Percentiles rank a stretch among this genome's conserved stretches.
Conservation (phyloP, 2,888 invertebrate species). For the Actias luna region DNA sequence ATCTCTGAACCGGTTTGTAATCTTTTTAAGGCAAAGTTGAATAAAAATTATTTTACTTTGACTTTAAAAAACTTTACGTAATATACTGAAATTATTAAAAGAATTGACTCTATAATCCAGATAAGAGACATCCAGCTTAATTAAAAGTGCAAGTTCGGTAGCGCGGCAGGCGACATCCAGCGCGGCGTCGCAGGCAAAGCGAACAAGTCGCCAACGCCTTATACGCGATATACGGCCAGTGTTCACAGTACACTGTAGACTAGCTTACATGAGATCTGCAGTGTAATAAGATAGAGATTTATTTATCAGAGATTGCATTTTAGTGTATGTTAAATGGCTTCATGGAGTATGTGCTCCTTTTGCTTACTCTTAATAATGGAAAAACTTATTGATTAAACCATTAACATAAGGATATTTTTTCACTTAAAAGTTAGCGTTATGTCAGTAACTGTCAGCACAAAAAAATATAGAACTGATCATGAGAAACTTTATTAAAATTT, state of each 20-base stretch:
- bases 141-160: slow-evolving; percentile 30
- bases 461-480: too few species aligned
- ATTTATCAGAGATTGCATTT: not conserved
- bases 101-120: not conserved
- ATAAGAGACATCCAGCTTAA: not conserved
- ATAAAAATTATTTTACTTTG: not conserved
- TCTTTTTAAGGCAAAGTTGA: not conserved
- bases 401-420: too few species aligned
- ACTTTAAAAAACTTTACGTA: too few species aligned
- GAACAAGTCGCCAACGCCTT: slow-evolving; percentile 54
- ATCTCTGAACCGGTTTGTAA: not conserved
- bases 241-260: slow-evolving; percentile 8
- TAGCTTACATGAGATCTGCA: slow-evolving; percentile 1
- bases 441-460: too few species aligned
- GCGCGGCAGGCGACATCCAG: slow-evolving; percentile 34
- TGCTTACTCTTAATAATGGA: too few species aligned
- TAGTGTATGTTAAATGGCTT: not conserved
- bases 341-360: not conserved
- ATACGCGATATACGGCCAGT: slow-evolving; percentile 46
- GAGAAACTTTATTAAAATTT: too few species aligned
- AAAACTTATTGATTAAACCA: not conserved
- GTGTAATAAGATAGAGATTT: not conserved
- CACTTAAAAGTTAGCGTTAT: too few species aligned
- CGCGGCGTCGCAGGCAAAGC: slow-evolving; percentile 41
- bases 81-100: too few species aligned